Conservation (phyloP, 2,888 invertebrate genomes). For the Dascillus cervinus region DNA sequence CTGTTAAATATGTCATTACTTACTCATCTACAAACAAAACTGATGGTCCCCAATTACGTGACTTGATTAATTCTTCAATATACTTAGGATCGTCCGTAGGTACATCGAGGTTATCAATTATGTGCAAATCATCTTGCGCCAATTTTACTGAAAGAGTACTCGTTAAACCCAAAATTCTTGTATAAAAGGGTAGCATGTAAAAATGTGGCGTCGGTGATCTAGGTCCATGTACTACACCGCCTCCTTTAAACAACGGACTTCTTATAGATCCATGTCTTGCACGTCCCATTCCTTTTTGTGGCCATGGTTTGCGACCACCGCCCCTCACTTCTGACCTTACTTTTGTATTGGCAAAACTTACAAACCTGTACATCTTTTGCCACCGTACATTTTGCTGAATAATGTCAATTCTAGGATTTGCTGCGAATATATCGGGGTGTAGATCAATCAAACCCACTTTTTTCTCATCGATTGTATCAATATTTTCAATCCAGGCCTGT, state of each 20-base stretch:
- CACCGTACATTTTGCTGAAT: slow-evolving; percentile 80
- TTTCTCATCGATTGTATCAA: slow-evolving; percentile 65
- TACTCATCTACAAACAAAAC: slow-evolving; percentile 89
- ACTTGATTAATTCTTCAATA: slow-evolving; percentile 70
- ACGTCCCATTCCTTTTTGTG: slow-evolving; percentile 87
- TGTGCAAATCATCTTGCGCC: slow-evolving; percentile 91
- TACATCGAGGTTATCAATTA: slow-evolving; percentile 79
- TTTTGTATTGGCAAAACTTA: slow-evolving; percentile 73
- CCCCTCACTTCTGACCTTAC: slow-evolving; percentile 80
- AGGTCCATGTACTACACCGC: slow-evolving; percentile 85
- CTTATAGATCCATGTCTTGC: slow-evolving; percentile 90
- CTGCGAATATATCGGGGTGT: slow-evolving; percentile 82
- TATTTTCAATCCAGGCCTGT: slow-evolving; percentile 82
- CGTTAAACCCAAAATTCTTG: slow-evolving; percentile 72
- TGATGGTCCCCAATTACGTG: slow-evolving; percentile 92
- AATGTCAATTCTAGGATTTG: slow-evolving; percentile 77
- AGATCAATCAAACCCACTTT: slow-evolving; percentile 80
- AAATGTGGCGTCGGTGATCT: slow-evolving; percentile 85
- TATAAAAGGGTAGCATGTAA: slow-evolving; percentile 82
- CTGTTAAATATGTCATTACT: too few relatives aligned
- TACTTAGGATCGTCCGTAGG: slow-evolving; percentile 74
- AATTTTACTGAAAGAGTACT: slow-evolving; percentile 82
- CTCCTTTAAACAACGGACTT: slow-evolving; percentile 78
- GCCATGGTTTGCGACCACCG: slow-evolving; percentile 92
- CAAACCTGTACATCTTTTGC: slow-evolving; percentile 75